Evolutionary conservation across 2,113 vertebrate species (phyloP).

Genomic region (Seriola quinqueradiata): DNA sequence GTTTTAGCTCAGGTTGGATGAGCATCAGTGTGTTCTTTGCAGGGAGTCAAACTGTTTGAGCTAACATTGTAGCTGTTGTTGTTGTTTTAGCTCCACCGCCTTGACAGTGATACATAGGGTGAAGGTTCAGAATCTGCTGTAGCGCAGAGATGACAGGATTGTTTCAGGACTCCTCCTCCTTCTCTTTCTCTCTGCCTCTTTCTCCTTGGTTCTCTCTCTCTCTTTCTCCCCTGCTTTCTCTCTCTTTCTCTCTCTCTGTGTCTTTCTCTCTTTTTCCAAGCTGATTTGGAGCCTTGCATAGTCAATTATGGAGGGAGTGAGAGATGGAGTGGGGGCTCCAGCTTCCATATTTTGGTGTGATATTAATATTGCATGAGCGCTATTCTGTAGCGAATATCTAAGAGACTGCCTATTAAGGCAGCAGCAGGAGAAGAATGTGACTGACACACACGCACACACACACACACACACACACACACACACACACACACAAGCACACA

Average conservation of each 20-base stretch:
- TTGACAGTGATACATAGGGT: conserved; percentile 68
- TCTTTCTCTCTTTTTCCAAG: conserved; percentile 68
- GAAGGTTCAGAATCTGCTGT: conserved; percentile 69
- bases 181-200: conserved; percentile 21
- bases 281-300: conserved; percentile 86
- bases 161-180: conserved; percentile 62
- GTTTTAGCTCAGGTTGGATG: conserved; percentile 35
- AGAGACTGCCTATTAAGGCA: conserved; percentile 85
- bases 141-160: conserved; percentile 71
- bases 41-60: conserved; percentile 55
- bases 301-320: conserved; percentile 86
- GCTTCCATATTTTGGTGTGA: conserved; percentile 87
- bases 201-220: conserved; percentile 33
- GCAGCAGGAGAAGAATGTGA: conserved; percentile 72
- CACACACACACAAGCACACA: conserved; percentile 43
- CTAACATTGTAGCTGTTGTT: conserved; percentile 52
- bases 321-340: conserved; percentile 81
- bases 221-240: conserved; percentile 18
- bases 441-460: conserved; percentile 62
- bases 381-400: conserved; percentile 87
- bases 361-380: conserved; percentile 89
- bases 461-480: conserved; percentile 47
- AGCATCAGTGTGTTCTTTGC: conserved; percentile 42
- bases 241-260: conserved; percentile 23
- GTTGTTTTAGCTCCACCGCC: conserved; percentile 64